phyloP scores from a whole-genome alignment of 1,140 invertebrate genomes.

The Papilio polytes region DNA sequence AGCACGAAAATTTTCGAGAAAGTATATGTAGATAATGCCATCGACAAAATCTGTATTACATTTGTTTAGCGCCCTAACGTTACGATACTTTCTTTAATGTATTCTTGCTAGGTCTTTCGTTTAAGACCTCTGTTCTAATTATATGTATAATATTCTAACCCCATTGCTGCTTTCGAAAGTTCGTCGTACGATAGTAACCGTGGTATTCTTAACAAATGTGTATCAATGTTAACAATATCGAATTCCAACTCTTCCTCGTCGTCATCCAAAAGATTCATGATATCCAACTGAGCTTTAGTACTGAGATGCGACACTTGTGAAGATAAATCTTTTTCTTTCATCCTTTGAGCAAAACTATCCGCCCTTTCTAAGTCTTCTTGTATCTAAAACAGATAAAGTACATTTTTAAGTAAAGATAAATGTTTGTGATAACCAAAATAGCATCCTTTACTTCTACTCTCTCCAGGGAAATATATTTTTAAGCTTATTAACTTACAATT shows the following conservation, averaged over 20 bases:
- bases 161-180: constrained; percentile 32
- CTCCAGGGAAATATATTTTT: no score
- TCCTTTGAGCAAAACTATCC: constrained; percentile 41
- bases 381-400: constrained; percentile 30
- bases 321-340: constrained; percentile 42
- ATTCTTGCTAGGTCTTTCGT: no score
- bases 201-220: constrained; percentile 62
- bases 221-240: constrained; percentile 76
- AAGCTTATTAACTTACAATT: no score
- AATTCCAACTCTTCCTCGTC: constrained; percentile 72
- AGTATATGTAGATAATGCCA: no score
- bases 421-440: neutral
- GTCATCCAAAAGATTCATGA: constrained; percentile 62
- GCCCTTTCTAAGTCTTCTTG: constrained; percentile 49
- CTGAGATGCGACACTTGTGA: constrained; percentile 4
- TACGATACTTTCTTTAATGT: no score
- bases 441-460: no score
- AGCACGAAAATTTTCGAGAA: no score
- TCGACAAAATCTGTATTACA: no score
- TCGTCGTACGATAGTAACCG: constrained; percentile 45
- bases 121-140: no score
- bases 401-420: neutral
- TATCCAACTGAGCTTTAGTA: constrained; percentile 50
- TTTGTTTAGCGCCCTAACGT: no score
- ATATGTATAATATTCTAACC: constrained; percentile 39